A percentile compares a stretch with the other conserved stretches of the same genome.
Evolutionary conservation across 1,140 invertebrate genomes (phyloP).

Genomic region (Coenobita brevimanus): DNA sequence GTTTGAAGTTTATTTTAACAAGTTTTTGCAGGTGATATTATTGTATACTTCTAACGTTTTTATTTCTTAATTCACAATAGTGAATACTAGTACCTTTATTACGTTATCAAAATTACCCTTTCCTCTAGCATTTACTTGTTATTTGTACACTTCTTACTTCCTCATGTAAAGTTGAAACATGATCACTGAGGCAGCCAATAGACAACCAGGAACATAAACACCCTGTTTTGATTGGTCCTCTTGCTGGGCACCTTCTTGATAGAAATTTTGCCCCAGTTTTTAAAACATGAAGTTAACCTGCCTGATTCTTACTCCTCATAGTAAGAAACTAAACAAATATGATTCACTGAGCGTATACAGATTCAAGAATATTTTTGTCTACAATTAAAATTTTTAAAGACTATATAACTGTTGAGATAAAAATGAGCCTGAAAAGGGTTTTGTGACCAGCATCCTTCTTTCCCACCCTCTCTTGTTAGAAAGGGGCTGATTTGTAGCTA

Average conservation of each 20-base stretch:
- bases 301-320: slow-evolving; percentile 30
- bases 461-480: no score
- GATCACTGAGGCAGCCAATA: slow-evolving; percentile 16
- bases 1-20: no score
- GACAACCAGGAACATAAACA: slow-evolving; percentile 27
- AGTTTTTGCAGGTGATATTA: no score
- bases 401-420: no score
- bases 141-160: no score
- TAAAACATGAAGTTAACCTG: slow-evolving; percentile 64
- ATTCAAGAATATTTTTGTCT: background rate
- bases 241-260: slow-evolving; percentile 34
- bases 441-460: no score
- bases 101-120: no score
- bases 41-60: no score
- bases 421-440: background rate
- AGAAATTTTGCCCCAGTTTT: slow-evolving; percentile 51
- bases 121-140: no score
- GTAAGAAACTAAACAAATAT: background rate
- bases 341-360: background rate
- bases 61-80: no score
- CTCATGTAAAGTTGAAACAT: background rate
- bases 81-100: no score
- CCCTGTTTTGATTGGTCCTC: slow-evolving; percentile 33
- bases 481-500: background rate
- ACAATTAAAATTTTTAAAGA: slow-evolving; percentile 17